Evolutionary conservation across 2,113 vertebrate genomes (phyloP).

Genomic region (Lethenteron reissneri): DNA sequence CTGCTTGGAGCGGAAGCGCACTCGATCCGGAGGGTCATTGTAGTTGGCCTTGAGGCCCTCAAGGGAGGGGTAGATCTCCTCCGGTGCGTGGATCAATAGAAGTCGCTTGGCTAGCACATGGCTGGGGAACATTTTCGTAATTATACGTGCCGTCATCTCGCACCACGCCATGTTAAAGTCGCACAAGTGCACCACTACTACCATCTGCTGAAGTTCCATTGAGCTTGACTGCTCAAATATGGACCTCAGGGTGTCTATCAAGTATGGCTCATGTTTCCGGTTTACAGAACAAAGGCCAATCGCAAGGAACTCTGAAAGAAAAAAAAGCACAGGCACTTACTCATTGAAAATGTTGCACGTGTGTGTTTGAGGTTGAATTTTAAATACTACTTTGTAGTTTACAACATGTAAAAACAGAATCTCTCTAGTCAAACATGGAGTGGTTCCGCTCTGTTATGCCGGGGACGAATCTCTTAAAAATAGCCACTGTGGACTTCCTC

Average conservation of each 20-base stretch:
- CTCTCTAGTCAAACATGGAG: too few relatives aligned
- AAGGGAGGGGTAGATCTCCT: not conserved
- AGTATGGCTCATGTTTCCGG: conserved; percentile 9
- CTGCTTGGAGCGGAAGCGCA: conserved; percentile 6
- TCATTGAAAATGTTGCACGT: not conserved
- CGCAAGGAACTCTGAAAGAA: conserved; percentile 10
- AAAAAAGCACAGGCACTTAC: not conserved
- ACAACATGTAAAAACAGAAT: too few relatives aligned
- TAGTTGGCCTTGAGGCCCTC: conserved; percentile 6
- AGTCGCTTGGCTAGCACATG: conserved; percentile 8
- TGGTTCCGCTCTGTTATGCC: too few relatives aligned
- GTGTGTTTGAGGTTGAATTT: too few relatives aligned
- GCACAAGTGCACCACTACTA: conserved; percentile 14
- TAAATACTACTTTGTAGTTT: too few relatives aligned
- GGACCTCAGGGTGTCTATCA: conserved; percentile 13
- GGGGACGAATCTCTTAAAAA: too few relatives aligned
- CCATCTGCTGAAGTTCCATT: conserved; percentile 9
- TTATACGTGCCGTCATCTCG: conserved; percentile 7
- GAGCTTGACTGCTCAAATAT: conserved; percentile 11
- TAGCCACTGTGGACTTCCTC: too few relatives aligned
- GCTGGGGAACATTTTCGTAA: conserved; percentile 3
- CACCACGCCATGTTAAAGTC: conserved; percentile 9
- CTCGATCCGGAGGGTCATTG: not conserved
- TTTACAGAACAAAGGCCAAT: conserved; percentile 15
- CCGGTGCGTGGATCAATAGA: conserved; percentile 5